Percentiles rank a stretch among this genome's conserved stretches.
These are phyloP conservation scores for Octonoba sinensis DNA, from an alignment of 2,888 invertebrate species.

Conservation along the genomic window DNA sequence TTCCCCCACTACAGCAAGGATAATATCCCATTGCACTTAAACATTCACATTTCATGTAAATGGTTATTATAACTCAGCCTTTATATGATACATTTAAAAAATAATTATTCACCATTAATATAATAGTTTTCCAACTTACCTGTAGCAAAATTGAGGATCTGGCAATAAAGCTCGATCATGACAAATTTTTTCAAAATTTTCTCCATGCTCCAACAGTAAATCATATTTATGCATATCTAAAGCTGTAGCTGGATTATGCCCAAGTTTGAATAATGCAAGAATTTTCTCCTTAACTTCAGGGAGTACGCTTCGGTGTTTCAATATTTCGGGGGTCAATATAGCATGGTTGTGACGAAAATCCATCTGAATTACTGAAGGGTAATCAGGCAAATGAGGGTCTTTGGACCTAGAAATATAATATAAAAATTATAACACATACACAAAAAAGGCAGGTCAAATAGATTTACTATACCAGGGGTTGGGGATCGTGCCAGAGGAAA, in stretches of 20 bases:
- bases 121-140: too few species aligned
- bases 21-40: too few species aligned
- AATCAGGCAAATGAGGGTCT: constrained; percentile 56
- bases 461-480: too few species aligned
- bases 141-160: constrained; percentile 57
- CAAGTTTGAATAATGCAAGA: constrained; percentile 27
- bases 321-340: constrained; percentile 50
- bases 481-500: too few species aligned
- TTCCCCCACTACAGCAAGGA: too few species aligned
- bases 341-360: constrained; percentile 57
- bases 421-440: too few species aligned
- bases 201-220: constrained; percentile 47
- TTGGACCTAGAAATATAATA: constrained; percentile 33
- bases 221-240: constrained; percentile 63
- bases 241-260: constrained; percentile 55
- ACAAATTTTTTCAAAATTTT: constrained; percentile 52
- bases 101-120: too few species aligned
- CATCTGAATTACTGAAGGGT: constrained; percentile 54
- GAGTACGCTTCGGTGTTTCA: constrained; percentile 56
- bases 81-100: too few species aligned
- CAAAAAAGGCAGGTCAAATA: too few species aligned
- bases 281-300: constrained; percentile 57
- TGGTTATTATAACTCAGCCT: too few species aligned
- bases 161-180: constrained; percentile 50
- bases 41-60: too few species aligned